Percentiles rank a stretch among this genome's conserved stretches.
Evolutionary conservation across 2,888 invertebrate species (phyloP).

Genomic region (Chrysopilus asiliformis): DNA sequence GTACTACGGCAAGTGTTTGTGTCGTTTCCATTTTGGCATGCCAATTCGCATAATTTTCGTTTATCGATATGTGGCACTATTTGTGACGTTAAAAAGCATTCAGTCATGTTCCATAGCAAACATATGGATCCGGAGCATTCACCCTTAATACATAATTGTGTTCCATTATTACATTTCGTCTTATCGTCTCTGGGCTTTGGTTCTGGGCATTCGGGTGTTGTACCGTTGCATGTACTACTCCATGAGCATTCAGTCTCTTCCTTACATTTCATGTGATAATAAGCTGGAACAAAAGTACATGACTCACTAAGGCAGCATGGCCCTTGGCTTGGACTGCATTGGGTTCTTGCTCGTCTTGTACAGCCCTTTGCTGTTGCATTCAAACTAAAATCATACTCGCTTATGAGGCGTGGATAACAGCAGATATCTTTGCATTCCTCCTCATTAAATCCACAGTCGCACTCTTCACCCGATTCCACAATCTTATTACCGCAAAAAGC

Average conservation of each 20-base stretch:
- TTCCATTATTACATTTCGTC: constrained; percentile 91
- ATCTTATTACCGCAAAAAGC: constrained; percentile 99
- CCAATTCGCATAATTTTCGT: constrained; percentile 84
- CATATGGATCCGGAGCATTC: constrained; percentile 95
- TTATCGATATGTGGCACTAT: constrained; percentile 64
- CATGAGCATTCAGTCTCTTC: constrained; percentile 81
- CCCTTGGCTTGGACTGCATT: constrained; percentile 88
- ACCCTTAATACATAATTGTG: constrained; percentile 73
- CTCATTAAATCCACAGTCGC: constrained; percentile 91
- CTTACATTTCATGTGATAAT: constrained; percentile 58
- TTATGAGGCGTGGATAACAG: constrained; percentile 78
- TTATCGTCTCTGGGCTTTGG: constrained; percentile 72
- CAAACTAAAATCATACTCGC: constrained; percentile 49
- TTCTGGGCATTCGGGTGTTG: constrained; percentile 73
- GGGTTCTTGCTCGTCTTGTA: constrained; percentile 57
- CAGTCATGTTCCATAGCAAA: constrained; percentile 82
- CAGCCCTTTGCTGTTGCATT: constrained; percentile 69
- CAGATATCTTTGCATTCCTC: constrained; percentile 86
- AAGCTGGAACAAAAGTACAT: constrained; percentile 60
- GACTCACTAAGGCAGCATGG: constrained; percentile 79
- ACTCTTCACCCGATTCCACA: constrained; percentile 94
- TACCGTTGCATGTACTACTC: constrained; percentile 75
- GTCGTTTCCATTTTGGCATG: constrained; percentile 80
- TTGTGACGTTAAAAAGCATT: constrained; percentile 84
- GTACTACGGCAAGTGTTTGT: constrained; percentile 67